Percentiles rank a stretch among this genome's conserved stretches.
Conservation (phyloP, 2,888 invertebrate species). For the Heliconius charithonia region DNA sequence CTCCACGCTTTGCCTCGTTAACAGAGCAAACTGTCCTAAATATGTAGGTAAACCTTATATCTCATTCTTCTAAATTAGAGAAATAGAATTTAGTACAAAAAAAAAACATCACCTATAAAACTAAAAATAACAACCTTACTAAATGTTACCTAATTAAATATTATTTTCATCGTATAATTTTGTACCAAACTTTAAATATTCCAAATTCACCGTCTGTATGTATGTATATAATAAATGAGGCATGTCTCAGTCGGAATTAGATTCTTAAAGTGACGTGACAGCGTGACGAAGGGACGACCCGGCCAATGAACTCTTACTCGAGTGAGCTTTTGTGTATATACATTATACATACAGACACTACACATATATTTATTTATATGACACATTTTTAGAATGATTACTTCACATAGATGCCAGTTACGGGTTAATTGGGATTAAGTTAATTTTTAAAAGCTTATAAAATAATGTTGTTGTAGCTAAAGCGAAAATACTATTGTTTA, state of each 20-base stretch:
- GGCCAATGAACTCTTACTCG: constrained; percentile 11
- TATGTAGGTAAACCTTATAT: background rate
- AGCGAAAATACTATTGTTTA: too few species aligned
- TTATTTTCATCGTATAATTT: background rate
- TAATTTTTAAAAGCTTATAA: background rate
- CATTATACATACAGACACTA: background rate
- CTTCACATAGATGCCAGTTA: background rate
- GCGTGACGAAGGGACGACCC: constrained; percentile 26
- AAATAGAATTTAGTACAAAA: background rate
- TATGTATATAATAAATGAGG: constrained; percentile 16
- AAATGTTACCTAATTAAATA: background rate
- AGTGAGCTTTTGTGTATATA: background rate
- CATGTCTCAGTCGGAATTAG: constrained; percentile 20
- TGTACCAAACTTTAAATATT: background rate
- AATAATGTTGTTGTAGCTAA: too few species aligned
- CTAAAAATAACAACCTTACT: background rate
- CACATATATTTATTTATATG: background rate
- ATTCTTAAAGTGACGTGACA: constrained; percentile 23
- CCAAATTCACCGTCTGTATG: background rate
- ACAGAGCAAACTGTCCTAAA: background rate
- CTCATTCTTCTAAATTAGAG: background rate
- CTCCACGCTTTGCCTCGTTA: too few species aligned
- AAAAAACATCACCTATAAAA: background rate
- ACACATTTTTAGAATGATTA: background rate
- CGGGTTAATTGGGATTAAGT: background rate